Evolutionary conservation across 1,140 invertebrate species (phyloP), one percentile per base, ranked within the genome.

Genomic region (Drosophila ohnishii): DNA sequence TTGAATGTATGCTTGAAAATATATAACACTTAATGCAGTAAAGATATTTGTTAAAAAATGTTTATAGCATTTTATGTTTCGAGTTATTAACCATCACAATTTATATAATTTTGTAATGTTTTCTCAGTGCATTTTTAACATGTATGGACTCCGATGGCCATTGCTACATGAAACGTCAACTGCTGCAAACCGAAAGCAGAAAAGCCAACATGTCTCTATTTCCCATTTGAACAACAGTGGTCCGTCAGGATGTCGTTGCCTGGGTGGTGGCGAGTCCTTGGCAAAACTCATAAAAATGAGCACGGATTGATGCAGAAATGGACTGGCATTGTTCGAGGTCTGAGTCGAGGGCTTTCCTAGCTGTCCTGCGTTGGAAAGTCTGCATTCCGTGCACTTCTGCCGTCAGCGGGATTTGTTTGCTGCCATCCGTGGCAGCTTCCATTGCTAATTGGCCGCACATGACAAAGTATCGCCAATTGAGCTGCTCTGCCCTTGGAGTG

Each of bases 121-220:
- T n/a, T 50, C n/a, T 16, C 48, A 44, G 62, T 66, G 62, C 37
- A 42, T 16, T 11, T 37, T 47, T 37, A 30, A 53, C 45, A 67
- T 51, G 28, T 42, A 32, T 45, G 16, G 19, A 22, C 44, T 65
- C 30, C 44, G 34, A 8, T 56, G 39, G 50, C 32, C 22, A 34
- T 58, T 73, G 48, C 16, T 72, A 45, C 72, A 73, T 50, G 65
- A 42, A 88, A 75, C 67, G 73, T 67, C 73, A 80, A 80, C 84
- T 77, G 78, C 76, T 84, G 80, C 80, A 55, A 80, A 78, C 88
- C 84, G 80, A 74, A 87, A 80, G 84, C 84, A 71, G 84, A 70
- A 87, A 88, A 87, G 80, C 84, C 84, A 87, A 88, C 84, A 87
- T 88, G 80, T 87, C 84, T 87, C 79, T 87, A 87, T 87, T 86